Conservation (phyloP, 1,140 invertebrate species). For the Drosophila sucinea region DNA sequence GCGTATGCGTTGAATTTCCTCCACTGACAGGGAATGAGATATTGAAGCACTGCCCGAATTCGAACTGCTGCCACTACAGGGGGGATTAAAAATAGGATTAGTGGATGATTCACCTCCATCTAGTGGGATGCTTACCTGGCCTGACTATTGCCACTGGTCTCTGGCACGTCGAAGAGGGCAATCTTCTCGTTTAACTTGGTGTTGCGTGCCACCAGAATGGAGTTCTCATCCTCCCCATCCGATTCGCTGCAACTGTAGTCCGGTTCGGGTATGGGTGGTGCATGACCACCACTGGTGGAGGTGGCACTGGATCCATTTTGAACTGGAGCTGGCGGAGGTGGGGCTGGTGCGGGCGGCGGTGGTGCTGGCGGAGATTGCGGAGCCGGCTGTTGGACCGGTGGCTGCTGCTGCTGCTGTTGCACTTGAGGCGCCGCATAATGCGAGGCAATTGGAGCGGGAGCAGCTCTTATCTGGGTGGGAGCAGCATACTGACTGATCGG, state of each 20-base stretch:
- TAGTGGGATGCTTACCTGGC: conserved; percentile 84
- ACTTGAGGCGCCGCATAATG: conserved; percentile 72
- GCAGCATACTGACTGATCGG: conserved; percentile 48
- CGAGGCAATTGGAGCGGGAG: conserved; percentile 84
- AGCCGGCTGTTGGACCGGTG: conserved; percentile 32
- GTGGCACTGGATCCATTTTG: conserved; percentile 69
- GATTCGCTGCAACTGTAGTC: conserved; percentile 94
- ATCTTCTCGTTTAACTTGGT: conserved; percentile 82
- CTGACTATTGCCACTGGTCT: conserved; percentile 88
- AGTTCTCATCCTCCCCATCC: conserved; percentile 86
- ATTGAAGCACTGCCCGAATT: conserved; percentile 87
- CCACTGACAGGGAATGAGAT: conserved; percentile 92
- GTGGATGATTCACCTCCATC: accelerated
- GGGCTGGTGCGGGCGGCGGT: conserved; percentile 91
- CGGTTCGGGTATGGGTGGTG: conserved; percentile 93
- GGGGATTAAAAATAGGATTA: neutral
- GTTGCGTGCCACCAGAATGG: conserved; percentile 77
- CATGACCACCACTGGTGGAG: conserved; percentile 85
- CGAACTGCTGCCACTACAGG: conserved; percentile 84
- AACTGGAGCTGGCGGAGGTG: conserved; percentile 89
- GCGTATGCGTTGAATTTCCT: conserved; percentile 93
- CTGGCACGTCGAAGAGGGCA: conserved; percentile 82
- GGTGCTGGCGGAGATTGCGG: conserved; percentile 57
- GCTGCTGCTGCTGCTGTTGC: conserved; percentile 35
- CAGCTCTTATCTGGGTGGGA: conserved; percentile 88